Percentiles rank a stretch among this genome's conserved stretches.
phyloP scores from a whole-genome alignment of 2,888 invertebrate genomes.

The Lordiphosa andalusiaca region DNA sequence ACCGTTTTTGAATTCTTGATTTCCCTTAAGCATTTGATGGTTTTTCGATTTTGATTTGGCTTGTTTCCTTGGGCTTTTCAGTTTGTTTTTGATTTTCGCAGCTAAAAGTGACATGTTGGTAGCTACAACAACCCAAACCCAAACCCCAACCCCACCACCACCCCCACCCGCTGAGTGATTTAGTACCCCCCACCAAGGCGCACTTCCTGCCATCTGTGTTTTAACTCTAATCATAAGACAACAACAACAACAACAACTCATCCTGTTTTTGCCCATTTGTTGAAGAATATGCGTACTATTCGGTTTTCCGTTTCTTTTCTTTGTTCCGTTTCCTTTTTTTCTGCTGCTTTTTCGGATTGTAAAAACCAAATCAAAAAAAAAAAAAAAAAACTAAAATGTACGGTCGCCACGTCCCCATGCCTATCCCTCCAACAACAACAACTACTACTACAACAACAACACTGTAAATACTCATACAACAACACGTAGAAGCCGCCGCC shows the following conservation, averaged over 20 bases:
- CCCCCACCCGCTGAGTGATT: background rate
- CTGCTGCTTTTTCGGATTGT: slow-evolving; percentile 81
- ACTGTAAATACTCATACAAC: slow-evolving; percentile 10
- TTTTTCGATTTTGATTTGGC: slow-evolving; percentile 16
- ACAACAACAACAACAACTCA: slow-evolving; percentile 57
- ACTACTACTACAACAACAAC: slow-evolving; percentile 9
- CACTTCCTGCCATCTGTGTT: slow-evolving; percentile 1
- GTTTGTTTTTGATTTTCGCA: slow-evolving; percentile 20
- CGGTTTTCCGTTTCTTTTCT: slow-evolving; percentile 76
- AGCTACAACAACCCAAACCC: background rate
- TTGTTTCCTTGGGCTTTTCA: slow-evolving; percentile 12
- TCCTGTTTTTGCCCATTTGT: slow-evolving; percentile 68
- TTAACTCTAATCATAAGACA: slow-evolving; percentile 43
- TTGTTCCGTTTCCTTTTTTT: slow-evolving; percentile 76
- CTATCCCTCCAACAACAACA: background rate
- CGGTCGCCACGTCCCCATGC: background rate
- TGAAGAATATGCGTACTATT: slow-evolving; percentile 54
- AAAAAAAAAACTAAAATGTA: slow-evolving; percentile 23
- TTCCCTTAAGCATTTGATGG: slow-evolving; percentile 1
- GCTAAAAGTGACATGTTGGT: slow-evolving; percentile 18
- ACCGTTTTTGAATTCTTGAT: slow-evolving; percentile 25
- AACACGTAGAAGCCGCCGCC: slow-evolving; percentile 73
- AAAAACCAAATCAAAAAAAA: slow-evolving; percentile 37
- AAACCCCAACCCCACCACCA: background rate
- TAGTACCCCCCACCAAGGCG: slow-evolving; percentile 1